Base-by-base conservation (phyloP, 2,797 vertebrate genomes). In the Cuniculus paca region DNA sequence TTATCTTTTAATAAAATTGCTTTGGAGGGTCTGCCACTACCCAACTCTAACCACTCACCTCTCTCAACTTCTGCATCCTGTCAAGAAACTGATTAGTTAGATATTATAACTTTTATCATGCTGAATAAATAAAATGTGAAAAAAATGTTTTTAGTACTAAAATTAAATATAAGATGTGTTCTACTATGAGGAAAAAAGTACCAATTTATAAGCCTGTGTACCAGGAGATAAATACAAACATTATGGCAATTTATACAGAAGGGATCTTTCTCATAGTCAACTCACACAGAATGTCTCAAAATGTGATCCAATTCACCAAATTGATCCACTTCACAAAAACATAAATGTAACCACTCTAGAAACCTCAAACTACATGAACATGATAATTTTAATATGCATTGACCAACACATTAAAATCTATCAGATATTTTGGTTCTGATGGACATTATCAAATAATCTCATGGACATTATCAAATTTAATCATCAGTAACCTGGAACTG, bases 111-210 rank as follows among this genome's bases (percentile, higher is more conserved):
- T 54, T 60, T 68, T 58, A 72, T 81, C 34, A 45, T 61, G 3
- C 19, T 70, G 34, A 96, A 90, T 85, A 95, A 90, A 78, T 34
- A 94, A 60, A 93, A 80, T 65, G 74, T 58, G 11, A 63, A 88
- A 52, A n/a, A 95, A 84, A 16, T 56, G 5, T 65, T 96, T 77
- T 90, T 78, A 74, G 39, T 75, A 82, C 24, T 87, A 80, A 81
- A 88, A 87, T 39, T 85, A 42, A 87, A 91, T 87, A 56, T 68
- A 58, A 78, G 1, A 8, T 65, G 4, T 82, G 17, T 24, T 74
- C 39, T 75, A 70, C 8, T 31, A 84, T 89, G n/a, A 84, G 16
- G 4, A 52, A 77, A 19, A 81, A 19, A 28, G 28, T 45, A 34
- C 22, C 31, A 45, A 42, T 75, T 95, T 93, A 75, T 22, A 72